Evolutionary conservation across 1,140 invertebrate species (phyloP).

Genomic region (Drosophila truncata): DNA sequence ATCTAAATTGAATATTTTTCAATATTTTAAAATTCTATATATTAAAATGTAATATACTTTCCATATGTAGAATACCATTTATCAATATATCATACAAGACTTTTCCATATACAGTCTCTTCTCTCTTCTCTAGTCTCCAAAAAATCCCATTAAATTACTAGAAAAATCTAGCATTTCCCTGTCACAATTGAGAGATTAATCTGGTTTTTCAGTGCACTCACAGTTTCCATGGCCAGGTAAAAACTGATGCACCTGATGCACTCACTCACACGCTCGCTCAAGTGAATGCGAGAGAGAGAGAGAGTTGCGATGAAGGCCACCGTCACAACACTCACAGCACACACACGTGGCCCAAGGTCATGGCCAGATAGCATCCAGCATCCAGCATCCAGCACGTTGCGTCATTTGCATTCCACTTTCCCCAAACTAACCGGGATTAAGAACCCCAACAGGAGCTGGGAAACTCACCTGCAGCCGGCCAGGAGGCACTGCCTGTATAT

Average conservation of each 20-base stretch:
- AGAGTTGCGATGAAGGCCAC: conserved; percentile 26
- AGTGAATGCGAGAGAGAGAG: conserved; percentile 17
- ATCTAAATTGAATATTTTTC: too few species aligned
- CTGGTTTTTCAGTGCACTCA: background rate
- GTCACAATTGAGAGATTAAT: background rate
- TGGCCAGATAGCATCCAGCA: conserved; percentile 7
- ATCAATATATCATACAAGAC: too few species aligned
- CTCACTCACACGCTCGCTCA: conserved; percentile 24
- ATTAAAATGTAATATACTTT: too few species aligned
- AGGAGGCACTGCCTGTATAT: conserved; percentile 97
- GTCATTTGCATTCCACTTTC: conserved; percentile 42
- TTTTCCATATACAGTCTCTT: too few species aligned
- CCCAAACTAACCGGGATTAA: background rate
- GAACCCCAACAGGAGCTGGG: background rate
- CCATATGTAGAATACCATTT: too few species aligned
- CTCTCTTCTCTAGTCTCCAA: background rate
- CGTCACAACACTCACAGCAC: background rate
- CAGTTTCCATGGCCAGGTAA: background rate
- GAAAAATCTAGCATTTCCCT: background rate
- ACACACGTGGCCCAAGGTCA: conserved; percentile 25
- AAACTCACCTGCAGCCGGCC: conserved; percentile 94
- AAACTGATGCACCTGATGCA: conserved; percentile 43
- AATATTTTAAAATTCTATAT: too few species aligned
- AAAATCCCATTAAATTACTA: background rate
- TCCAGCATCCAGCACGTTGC: conserved; percentile 43